These are phyloP conservation scores for Mastigias papua DNA, from an alignment of 30 jellyfish, hydroid and myxozoan species.

Conservation along the genomic window DNA sequence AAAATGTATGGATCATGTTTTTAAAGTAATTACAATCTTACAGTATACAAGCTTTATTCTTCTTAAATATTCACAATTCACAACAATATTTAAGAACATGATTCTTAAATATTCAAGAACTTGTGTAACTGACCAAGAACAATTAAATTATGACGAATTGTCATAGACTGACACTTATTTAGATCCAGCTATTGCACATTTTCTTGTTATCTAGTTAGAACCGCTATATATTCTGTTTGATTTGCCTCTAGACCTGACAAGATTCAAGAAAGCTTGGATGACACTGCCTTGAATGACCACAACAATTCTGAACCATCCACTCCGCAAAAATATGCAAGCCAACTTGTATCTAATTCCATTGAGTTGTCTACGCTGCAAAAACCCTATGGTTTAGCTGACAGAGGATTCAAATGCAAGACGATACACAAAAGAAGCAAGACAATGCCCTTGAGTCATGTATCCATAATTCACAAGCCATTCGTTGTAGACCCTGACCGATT, in stretches of 20 bases:
- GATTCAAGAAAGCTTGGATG: slow-evolving; percentile 18
- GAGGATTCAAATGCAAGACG: background rate
- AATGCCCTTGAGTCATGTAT: slow-evolving; percentile 35
- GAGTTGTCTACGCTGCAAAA: background rate
- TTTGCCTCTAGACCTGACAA: slow-evolving; percentile 32
- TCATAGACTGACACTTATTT: too few relatives aligned
- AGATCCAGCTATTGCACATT: too few relatives aligned
- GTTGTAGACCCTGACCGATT: slow-evolving; percentile 66
- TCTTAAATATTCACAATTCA: too few relatives aligned
- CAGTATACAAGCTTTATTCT: too few relatives aligned
- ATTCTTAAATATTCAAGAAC: too few relatives aligned
- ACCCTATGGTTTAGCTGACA: background rate
- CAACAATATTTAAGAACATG: too few relatives aligned
- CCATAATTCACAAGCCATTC: slow-evolving; percentile 21
- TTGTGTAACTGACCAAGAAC: too few relatives aligned
- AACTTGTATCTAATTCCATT: background rate
- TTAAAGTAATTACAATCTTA: too few relatives aligned
- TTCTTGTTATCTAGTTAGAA: too few relatives aligned
- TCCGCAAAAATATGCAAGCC: slow-evolving; percentile 5
- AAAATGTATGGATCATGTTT: too few relatives aligned
- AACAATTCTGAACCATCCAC: slow-evolving; percentile 26
- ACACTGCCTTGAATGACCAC: background rate
- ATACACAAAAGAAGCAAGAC: slow-evolving; percentile 64
- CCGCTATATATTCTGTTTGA: background rate
- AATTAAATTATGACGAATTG: too few relatives aligned